Conservation (phyloP, 1,140 invertebrate genomes). For the Aphaenogaster floridana region DNA sequence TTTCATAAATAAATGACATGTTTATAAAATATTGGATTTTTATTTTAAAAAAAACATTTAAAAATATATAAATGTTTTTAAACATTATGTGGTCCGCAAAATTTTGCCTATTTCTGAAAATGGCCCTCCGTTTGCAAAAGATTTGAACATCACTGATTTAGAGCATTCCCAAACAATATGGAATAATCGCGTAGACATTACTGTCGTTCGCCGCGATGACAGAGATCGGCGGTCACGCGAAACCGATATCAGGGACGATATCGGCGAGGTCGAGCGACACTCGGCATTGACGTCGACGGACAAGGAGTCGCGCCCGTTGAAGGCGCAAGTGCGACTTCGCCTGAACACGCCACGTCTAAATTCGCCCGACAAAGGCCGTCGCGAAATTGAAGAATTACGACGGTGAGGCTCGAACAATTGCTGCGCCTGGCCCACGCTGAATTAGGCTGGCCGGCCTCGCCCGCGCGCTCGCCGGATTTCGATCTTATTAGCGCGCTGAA, state of each 20-base stretch:
- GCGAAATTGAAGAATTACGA: slow-evolving; percentile 63
- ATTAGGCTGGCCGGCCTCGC: slow-evolving; percentile 31
- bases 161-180: too few species aligned
- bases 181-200: background rate
- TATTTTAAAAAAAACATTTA: too few species aligned
- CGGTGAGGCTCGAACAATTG: slow-evolving; percentile 58
- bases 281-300: background rate
- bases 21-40: too few species aligned
- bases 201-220: slow-evolving; percentile 7
- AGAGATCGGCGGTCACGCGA: slow-evolving; percentile 6
- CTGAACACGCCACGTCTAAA: slow-evolving; percentile 40
- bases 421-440: slow-evolving; percentile 46
- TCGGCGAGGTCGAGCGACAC: slow-evolving; percentile 27
- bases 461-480: slow-evolving; percentile 39
- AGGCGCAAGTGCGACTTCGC: background rate
- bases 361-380: slow-evolving; percentile 58
- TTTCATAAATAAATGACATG: too few species aligned
- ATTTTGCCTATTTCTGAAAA: too few species aligned
- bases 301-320: slow-evolving; percentile 11
- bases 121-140: too few species aligned
- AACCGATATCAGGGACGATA: slow-evolving; percentile 50
- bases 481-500: slow-evolving; percentile 63
- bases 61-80: too few species aligned
- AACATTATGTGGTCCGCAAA: too few species aligned
- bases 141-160: too few species aligned